phyloP scores from a whole-genome alignment of 2,113 vertebrate genomes.

The Hydrolagus affinis region DNA sequence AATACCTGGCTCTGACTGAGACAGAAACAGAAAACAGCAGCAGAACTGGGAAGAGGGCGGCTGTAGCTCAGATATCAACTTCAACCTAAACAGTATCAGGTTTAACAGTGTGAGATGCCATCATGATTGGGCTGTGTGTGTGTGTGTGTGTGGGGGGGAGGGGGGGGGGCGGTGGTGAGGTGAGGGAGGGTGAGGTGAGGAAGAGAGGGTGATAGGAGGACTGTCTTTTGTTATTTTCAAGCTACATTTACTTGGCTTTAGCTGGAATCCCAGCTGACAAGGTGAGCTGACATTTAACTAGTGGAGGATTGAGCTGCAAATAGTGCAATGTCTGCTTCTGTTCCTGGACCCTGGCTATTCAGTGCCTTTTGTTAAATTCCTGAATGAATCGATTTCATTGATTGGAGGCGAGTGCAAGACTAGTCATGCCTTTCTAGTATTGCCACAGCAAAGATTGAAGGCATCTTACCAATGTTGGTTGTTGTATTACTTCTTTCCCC shows the following conservation, averaged over 20 bases:
- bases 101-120: no score
- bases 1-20: no score
- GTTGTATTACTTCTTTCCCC: no score
- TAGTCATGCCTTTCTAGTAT: background rate
- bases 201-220: no score
- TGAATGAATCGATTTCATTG: background rate
- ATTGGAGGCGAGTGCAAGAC: background rate
- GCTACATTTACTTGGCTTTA: no score
- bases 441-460: background rate
- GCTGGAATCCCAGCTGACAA: no score
- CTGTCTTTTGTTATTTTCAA: no score
- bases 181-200: background rate
- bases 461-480: background rate
- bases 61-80: no score
- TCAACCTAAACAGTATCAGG: no score
- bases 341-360: background rate
- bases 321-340: background rate
- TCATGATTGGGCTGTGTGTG: background rate
- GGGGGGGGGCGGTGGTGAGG: background rate
- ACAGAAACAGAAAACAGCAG: no score
- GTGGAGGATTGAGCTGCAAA: background rate
- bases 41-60: no score
- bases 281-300: background rate
- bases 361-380: background rate
- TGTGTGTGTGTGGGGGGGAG: background rate